Base-by-base conservation (phyloP, 2,888 invertebrate species). In the Geophilus truncorum region DNA sequence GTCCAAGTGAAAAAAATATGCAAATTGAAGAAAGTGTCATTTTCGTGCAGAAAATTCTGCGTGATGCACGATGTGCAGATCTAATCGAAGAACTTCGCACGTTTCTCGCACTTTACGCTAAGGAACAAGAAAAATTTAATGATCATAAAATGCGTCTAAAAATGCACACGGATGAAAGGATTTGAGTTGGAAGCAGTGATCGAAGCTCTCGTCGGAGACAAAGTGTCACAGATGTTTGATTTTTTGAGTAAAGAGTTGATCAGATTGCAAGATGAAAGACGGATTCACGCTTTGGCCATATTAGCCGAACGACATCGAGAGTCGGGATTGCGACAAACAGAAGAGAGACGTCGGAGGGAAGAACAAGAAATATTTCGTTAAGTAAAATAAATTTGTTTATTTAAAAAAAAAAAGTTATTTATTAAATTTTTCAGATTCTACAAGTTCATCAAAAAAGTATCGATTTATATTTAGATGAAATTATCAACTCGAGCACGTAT, bases 331-430 rank as follows among this genome's bases (percentile, higher is more conserved):
- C 88, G 94, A 23, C 94, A 95, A 86, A 90, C 90, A 78, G 95
- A 95, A 85, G 90, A 92, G 83, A 89, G 91, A 80, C 88, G 93
- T 51, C 88, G 94, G 6, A 86, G 90, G 7, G 92, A 94, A 85
- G 92, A 93, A 83, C 94, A 95, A 83, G 92, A 94, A 86, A 91
- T 95, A 85, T 95, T 94, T 85, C 92, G 91, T 86, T 92, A 93
- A 87, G 88, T 89, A 77, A 77, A 32, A 12, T 2, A 32, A 34
- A 30, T 3, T 12, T 30, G n/a, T 30, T 1, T n/a, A 5, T 30
- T 21, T 1, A 2, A 30, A 77, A 34, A 18, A 5, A 32, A 34
- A n/a, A 34, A 2, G n/a, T 32, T 4, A 34, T 34, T 32, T 10
- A 32, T 32, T 77, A 10, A 21, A 21, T 36, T 10, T 77, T 79